Evolutionary conservation across 1,140 invertebrate species (phyloP).

Genomic region (Melipona quadrifasciata): DNA sequence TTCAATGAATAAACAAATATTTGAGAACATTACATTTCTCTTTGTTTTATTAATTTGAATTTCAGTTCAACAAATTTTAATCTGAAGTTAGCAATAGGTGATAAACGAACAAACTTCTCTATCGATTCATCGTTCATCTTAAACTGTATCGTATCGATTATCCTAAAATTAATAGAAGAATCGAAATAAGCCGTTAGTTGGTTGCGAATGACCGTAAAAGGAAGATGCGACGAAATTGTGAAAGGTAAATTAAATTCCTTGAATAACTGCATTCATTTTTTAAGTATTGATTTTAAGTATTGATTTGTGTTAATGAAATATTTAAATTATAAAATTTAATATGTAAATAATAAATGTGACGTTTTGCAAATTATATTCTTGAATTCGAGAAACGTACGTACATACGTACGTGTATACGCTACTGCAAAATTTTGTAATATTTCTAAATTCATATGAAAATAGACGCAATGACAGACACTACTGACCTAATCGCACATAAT

Average conservation of each 20-base stretch:
- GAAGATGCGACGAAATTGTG: too few relatives aligned
- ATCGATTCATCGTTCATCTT: too few relatives aligned
- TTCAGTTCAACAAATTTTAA: background rate
- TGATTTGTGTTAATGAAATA: background rate
- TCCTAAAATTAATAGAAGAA: too few relatives aligned
- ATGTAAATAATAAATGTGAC: too few relatives aligned
- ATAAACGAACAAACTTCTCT: too few relatives aligned
- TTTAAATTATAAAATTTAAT: background rate
- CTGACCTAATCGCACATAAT: background rate
- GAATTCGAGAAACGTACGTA: background rate
- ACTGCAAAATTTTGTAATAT: background rate
- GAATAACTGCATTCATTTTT: background rate
- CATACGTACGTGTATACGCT: background rate
- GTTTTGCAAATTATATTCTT: background rate
- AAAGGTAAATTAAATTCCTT: too few relatives aligned
- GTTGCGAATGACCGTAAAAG: too few relatives aligned
- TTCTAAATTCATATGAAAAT: background rate
- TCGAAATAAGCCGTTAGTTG: too few relatives aligned
- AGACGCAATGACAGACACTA: too few relatives aligned
- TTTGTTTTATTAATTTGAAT: background rate
- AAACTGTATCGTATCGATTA: too few relatives aligned
- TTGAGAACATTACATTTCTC: background rate
- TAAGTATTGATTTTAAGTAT: background rate
- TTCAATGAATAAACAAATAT: slow-evolving; percentile 41
- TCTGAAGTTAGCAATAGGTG: background rate